Conservation (phyloP, 1,140 invertebrate species). For the Mya arenaria region DNA sequence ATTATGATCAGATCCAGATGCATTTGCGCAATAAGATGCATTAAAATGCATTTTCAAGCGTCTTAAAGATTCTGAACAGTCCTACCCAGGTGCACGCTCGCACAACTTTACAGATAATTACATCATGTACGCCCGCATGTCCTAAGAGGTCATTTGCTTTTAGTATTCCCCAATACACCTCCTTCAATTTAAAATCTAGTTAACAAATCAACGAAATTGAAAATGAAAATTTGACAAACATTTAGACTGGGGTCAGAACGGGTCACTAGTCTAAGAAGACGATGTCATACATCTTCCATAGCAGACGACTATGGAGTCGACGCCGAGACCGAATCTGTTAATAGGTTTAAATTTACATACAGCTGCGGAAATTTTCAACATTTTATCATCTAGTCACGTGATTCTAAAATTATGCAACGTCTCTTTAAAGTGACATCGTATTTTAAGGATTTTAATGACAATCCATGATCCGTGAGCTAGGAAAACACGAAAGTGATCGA, state of each 20-base stretch:
- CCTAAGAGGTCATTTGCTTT: constrained; percentile 16
- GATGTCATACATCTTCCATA: constrained; percentile 48
- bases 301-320: constrained; percentile 39
- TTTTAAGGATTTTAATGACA: constrained; percentile 36
- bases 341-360: constrained; percentile 52
- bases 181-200: constrained; percentile 20
- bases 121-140: constrained; percentile 32
- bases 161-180: constrained; percentile 5
- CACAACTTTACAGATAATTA: constrained; percentile 41
- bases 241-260: constrained; percentile 20
- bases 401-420: constrained; percentile 45
- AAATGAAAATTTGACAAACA: background rate
- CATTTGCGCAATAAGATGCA: constrained; percentile 47
- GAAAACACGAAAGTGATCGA: background rate
- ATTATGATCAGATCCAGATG: constrained; percentile 35
- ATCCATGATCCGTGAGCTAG: constrained; percentile 17
- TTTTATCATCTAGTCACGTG: constrained; percentile 37
- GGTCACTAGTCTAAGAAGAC: constrained; percentile 31
- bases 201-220: constrained; percentile 9
- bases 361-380: constrained; percentile 29
- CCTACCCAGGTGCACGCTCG: constrained; percentile 40
- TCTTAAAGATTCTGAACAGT: constrained; percentile 26
- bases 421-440: constrained; percentile 47
- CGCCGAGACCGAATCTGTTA: constrained; percentile 28
- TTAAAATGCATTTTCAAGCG: constrained; percentile 47